Conservation (phyloP, 2,888 invertebrate species). For the Odontomyia ornata region DNA sequence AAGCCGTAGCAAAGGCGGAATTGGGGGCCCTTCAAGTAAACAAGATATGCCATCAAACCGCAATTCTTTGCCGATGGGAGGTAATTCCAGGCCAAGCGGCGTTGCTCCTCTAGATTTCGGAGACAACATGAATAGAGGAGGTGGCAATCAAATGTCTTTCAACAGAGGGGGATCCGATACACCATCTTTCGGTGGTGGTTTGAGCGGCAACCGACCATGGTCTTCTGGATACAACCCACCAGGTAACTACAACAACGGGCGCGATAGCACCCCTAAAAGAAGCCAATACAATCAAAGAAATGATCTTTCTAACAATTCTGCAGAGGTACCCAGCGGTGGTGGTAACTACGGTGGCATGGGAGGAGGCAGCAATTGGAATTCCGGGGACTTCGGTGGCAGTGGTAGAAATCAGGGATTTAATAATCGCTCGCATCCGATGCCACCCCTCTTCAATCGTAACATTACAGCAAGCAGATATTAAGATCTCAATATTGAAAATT, state of each 20-base stretch:
- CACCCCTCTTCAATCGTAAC: background rate
- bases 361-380: slow-evolving; percentile 11
- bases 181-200: background rate
- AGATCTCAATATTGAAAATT: slow-evolving; percentile 11
- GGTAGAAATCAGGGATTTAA: slow-evolving; percentile 4
- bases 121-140: slow-evolving; percentile 9
- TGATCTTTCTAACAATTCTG: slow-evolving; percentile 16
- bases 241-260: slow-evolving; percentile 11
- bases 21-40: background rate
- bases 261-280: background rate
- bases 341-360: background rate
- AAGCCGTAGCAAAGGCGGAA: slow-evolving; percentile 1
- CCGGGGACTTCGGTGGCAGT: background rate
- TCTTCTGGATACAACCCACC: slow-evolving; percentile 22
- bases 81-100: background rate
- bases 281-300: background rate
- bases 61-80: background rate
- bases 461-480: slow-evolving; percentile 2
- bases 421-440: background rate
- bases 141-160: background rate
- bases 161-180: slow-evolving; percentile 1
- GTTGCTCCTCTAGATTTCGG: background rate
- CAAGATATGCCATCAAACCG: background rate
- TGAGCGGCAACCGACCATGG: slow-evolving; percentile 10
- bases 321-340: slow-evolving; percentile 3